Conservation (phyloP, 2,888 invertebrate species). For the Coenonympha glycerion region DNA sequence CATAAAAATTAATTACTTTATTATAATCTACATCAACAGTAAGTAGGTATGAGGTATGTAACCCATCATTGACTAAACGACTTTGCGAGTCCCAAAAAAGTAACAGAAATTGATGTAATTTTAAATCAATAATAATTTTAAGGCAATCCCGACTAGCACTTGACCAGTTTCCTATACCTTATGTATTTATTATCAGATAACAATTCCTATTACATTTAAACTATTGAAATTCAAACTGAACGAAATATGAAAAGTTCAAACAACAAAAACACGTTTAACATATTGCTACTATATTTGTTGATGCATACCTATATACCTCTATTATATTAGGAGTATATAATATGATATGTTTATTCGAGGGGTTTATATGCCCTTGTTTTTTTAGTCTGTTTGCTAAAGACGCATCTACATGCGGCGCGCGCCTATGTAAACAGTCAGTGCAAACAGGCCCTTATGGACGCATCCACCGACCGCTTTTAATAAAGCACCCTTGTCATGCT, state of each 20-base stretch:
- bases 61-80: too few relatives aligned
- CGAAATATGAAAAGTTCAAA: slow-evolving; percentile 43
- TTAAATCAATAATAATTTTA: too few relatives aligned
- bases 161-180: too few relatives aligned
- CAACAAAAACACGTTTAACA: slow-evolving; percentile 49
- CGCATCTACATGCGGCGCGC: slow-evolving; percentile 67
- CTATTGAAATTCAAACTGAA: slow-evolving; percentile 36
- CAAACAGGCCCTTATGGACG: slow-evolving; percentile 69
- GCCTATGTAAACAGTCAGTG: slow-evolving; percentile 66
- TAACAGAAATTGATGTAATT: too few relatives aligned
- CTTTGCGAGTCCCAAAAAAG: too few relatives aligned
- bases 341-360: slow-evolving; percentile 33
- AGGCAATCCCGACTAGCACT: too few relatives aligned
- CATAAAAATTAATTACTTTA: too few relatives aligned
- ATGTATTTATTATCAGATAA: too few relatives aligned
- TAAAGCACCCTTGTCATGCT: slow-evolving; percentile 50
- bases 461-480: slow-evolving; percentile 49
- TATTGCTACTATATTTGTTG: slow-evolving; percentile 43
- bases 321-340: slow-evolving; percentile 37
- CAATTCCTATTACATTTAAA: slow-evolving; percentile 22
- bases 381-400: slow-evolving; percentile 71
- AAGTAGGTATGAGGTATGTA: too few relatives aligned
- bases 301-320: slow-evolving; percentile 37
- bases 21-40: too few relatives aligned
- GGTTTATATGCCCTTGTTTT: slow-evolving; percentile 69